Conservation (phyloP, 2,113 vertebrate genomes). For the Eonycteris spelaea region DNA sequence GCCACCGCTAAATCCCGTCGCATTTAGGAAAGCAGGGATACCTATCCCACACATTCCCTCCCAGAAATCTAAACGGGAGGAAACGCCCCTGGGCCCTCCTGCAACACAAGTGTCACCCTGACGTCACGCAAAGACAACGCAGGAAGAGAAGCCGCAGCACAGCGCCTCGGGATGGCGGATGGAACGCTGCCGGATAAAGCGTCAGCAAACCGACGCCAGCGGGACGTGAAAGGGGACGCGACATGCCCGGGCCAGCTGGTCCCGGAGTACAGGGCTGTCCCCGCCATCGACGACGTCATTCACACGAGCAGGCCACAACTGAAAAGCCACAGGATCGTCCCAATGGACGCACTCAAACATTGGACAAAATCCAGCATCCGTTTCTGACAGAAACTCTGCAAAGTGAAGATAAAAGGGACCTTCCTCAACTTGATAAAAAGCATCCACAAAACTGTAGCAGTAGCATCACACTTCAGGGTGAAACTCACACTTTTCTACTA, state of each 20-base stretch:
- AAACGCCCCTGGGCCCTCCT: neutral
- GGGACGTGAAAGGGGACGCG: rapidly evolving
- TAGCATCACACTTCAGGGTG: rapidly evolving
- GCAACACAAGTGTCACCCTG: too few relatives aligned
- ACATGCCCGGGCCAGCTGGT: neutral
- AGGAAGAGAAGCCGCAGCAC: neutral
- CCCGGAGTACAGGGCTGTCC: neutral
- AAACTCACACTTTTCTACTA: rapidly evolving
- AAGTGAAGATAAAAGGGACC: neutral
- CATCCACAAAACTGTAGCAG: neutral
- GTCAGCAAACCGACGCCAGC: neutral
- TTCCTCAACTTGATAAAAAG: neutral
- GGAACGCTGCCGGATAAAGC: neutral
- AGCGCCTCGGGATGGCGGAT: neutral
- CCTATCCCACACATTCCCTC: neutral
- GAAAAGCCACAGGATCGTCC: rapidly evolving
- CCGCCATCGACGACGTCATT: rapidly evolving
- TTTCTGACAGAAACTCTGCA: neutral
- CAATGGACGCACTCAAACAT: rapidly evolving
- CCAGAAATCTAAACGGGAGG: neutral
- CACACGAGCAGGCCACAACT: neutral
- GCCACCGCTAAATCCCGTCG: neutral
- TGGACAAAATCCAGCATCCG: neutral
- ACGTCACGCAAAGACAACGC: too few relatives aligned
- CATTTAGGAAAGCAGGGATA: neutral